Evolutionary conservation across 92 coral and sea anemone species (phyloP).

Genomic region (Siderastrea siderea): DNA sequence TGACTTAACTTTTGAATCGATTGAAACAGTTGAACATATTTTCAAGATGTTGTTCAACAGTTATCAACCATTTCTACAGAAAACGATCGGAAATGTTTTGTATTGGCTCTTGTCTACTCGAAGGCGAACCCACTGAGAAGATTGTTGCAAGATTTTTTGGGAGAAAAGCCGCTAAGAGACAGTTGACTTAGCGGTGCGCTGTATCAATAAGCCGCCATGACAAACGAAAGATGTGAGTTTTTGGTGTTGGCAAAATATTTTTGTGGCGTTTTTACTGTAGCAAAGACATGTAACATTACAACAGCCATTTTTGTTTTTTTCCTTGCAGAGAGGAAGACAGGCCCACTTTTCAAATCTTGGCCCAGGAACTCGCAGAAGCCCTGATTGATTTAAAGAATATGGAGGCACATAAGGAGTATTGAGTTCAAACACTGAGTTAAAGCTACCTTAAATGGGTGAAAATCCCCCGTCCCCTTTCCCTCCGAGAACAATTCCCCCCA

Average conservation of each 20-base stretch:
- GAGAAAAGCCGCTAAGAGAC: too few relatives aligned
- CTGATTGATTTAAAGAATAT: constrained; percentile 15
- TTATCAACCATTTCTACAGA: not conserved
- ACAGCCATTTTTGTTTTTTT: not conserved
- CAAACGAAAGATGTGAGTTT: too few relatives aligned
- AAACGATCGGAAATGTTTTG: not conserved
- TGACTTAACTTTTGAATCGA: too few relatives aligned
- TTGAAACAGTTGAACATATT: too few relatives aligned
- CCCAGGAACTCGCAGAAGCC: constrained; percentile 29
- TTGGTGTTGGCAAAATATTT: not conserved
- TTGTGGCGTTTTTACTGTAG: not conserved
- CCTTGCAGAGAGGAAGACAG: constrained; percentile 29
- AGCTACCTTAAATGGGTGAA: not conserved
- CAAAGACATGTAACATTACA: not conserved
- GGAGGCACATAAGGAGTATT: not conserved
- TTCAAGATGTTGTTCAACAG: too few relatives aligned
- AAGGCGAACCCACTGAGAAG: too few relatives aligned
- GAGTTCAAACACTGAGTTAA: not conserved
- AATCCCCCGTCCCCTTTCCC: not conserved
- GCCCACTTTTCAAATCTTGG: constrained; percentile 30
- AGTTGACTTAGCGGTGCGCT: too few relatives aligned
- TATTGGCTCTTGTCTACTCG: too few relatives aligned
- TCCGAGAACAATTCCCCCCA: not conserved
- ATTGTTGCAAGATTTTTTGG: too few relatives aligned
- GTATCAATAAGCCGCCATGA: too few relatives aligned